phyloP scores from a whole-genome alignment of 2,113 vertebrate species.

The Mesoclemmys tuberculata region DNA sequence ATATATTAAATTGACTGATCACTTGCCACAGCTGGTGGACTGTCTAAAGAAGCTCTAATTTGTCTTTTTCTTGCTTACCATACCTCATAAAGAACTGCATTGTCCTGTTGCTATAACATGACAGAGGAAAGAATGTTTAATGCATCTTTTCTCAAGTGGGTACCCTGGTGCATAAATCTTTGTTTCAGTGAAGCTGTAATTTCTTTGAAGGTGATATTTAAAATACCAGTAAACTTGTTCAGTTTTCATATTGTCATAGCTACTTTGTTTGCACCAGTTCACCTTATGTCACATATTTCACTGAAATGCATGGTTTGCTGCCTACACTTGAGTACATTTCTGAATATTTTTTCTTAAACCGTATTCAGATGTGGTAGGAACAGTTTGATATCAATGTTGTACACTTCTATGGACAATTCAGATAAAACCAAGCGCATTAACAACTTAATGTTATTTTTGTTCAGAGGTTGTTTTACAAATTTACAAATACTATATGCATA shows the following conservation, averaged over 20 bases:
- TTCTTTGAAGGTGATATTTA: not conserved
- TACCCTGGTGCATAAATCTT: not conserved
- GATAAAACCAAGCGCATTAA: not conserved
- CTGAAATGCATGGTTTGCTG: not conserved
- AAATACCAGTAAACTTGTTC: not conserved
- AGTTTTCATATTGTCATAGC: not conserved
- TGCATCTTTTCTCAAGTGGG: not conserved
- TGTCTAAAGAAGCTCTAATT: not conserved
- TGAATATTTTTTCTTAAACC: not conserved
- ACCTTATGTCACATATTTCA: not conserved
- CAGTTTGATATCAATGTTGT: not conserved
- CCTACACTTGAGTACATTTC: not conserved
- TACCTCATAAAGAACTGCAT: not conserved
- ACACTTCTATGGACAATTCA: not conserved
- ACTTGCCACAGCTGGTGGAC: conserved; percentile 8
- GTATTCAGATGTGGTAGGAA: not conserved
- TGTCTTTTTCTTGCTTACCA: conserved; percentile 11
- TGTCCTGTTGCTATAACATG: not conserved
- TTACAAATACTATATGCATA: not conserved
- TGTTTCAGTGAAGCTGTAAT: not conserved
- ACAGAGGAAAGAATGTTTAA: not conserved
- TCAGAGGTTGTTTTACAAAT: not conserved
- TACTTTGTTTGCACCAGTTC: not conserved
- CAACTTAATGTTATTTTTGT: not conserved
- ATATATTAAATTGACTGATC: conserved; percentile 15